Conservation (phyloP, 2,797 vertebrate genomes). For the Sandelia bainsii region DNA sequence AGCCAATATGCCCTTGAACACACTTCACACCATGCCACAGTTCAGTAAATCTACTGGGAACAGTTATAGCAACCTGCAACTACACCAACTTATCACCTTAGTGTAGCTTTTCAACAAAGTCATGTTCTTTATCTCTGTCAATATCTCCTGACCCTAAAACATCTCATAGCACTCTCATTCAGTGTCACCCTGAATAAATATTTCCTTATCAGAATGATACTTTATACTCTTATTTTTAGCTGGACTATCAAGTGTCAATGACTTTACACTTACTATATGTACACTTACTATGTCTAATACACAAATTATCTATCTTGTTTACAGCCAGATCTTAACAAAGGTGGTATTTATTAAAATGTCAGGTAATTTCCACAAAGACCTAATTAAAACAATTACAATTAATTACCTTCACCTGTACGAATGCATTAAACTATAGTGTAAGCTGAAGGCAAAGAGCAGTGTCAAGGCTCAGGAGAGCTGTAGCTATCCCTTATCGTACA, state of each 20-base stretch:
- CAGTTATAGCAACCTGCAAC: constrained; percentile 40
- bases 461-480: background rate
- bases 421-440: background rate
- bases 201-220: constrained; percentile 21
- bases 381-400: background rate
- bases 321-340: constrained; percentile 8
- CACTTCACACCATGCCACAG: constrained; percentile 62
- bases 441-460: background rate
- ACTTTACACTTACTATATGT: background rate
- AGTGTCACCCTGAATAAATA: constrained; percentile 43
- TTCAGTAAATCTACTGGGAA: constrained; percentile 62
- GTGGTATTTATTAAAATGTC: background rate
- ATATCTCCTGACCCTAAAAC: constrained; percentile 32
- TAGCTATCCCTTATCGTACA: background rate
- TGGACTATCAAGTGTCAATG: background rate
- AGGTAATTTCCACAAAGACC: background rate
- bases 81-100: constrained; percentile 34
- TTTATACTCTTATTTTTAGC: constrained; percentile 21
- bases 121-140: constrained; percentile 35
- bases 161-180: constrained; percentile 22
- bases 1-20: constrained; percentile 76
- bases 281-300: background rate
- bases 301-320: constrained; percentile 9
- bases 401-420: background rate
- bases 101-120: constrained; percentile 28